Evolutionary conservation across 92 coral and sea anemone genomes (phyloP).

Genomic region (Zoanthus sociatus): DNA sequence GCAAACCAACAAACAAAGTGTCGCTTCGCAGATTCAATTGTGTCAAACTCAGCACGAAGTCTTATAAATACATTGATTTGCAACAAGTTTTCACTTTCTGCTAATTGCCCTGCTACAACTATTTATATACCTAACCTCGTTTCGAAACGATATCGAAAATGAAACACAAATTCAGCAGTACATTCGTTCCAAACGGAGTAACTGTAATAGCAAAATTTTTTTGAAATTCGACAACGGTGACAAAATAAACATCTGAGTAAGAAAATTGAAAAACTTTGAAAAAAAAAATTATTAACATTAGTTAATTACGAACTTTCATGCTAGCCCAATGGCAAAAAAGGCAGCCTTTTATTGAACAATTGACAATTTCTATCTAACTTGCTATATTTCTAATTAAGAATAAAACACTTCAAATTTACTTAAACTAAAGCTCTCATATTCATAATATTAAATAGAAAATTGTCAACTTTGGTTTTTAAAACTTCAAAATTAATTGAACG

Average conservation of each 20-base stretch:
- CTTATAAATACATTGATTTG: background rate
- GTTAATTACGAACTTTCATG: background rate
- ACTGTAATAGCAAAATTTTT: background rate
- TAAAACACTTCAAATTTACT: conserved; percentile 23
- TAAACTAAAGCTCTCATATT: conserved; percentile 10
- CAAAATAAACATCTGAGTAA: background rate
- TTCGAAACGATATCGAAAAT: background rate
- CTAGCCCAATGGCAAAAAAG: background rate
- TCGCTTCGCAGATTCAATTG: background rate
- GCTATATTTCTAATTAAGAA: conserved; percentile 29
- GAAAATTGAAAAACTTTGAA: background rate
- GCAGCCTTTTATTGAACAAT: conserved; percentile 2
- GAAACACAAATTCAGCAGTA: background rate
- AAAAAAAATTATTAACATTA: background rate
- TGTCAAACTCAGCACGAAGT: background rate
- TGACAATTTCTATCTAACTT: background rate
- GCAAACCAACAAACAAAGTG: background rate
- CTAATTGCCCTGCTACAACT: background rate
- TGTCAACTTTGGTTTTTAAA: background rate
- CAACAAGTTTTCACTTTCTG: conserved; percentile 3
- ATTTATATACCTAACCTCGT: background rate
- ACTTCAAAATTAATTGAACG: background rate
- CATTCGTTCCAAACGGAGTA: background rate
- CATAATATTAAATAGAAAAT: background rate
- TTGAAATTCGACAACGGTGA: background rate